Conservation (phyloP, 64 coral and sea anemone genomes). For the Pachyseris speciosa region DNA sequence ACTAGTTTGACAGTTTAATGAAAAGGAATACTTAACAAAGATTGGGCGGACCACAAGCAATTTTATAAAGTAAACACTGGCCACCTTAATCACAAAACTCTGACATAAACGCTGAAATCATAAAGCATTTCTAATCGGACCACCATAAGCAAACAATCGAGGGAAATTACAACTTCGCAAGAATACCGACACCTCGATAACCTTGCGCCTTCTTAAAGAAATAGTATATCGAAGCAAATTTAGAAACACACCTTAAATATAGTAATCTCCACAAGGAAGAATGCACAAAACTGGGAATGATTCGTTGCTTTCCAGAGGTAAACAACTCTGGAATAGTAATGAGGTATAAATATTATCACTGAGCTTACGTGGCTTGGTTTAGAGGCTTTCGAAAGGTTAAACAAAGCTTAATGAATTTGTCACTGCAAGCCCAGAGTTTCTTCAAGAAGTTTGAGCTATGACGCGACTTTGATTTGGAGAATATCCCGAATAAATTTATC, state of each 20-base stretch:
- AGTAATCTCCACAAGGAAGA: background rate
- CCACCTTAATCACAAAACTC: slow-evolving; percentile 19
- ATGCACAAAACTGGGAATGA: background rate
- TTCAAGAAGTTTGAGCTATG: background rate
- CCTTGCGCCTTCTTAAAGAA: background rate
- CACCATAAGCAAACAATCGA: background rate
- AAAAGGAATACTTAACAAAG: background rate
- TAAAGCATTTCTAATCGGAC: background rate
- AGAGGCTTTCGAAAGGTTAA: background rate
- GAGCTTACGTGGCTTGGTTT: background rate
- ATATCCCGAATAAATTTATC: background rate
- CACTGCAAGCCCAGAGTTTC: background rate
- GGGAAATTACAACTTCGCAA: background rate
- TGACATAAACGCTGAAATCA: background rate
- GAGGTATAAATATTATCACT: no score
- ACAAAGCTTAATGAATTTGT: background rate
- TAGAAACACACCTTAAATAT: background rate
- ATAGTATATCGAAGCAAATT: background rate
- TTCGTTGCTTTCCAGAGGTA: background rate
- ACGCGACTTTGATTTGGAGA: background rate
- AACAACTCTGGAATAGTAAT: background rate
- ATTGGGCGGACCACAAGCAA: slow-evolving; percentile 4
- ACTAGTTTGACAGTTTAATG: slow-evolving; percentile 16
- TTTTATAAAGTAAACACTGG: slow-evolving; percentile 26
- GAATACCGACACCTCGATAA: background rate